Percentiles rank a stretch among this genome's conserved stretches.
phyloP scores from a whole-genome alignment of 2,113 vertebrate genomes.

The Trinectes maculatus region DNA sequence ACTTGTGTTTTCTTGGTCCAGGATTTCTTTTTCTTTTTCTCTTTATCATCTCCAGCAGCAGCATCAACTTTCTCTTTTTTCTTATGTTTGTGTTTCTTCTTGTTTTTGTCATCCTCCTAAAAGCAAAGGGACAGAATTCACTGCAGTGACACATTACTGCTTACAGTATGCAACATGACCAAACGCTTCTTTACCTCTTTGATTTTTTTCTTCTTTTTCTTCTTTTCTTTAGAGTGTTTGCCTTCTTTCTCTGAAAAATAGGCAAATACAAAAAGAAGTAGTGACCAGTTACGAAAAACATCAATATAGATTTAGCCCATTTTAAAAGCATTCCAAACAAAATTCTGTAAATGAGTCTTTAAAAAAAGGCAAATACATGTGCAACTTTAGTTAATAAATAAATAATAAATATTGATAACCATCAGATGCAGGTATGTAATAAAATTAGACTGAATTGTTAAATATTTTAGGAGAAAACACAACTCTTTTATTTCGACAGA shows the following conservation, averaged over 20 bases:
- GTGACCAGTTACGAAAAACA: not conserved
- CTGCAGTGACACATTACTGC: not conserved
- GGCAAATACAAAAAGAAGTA: not conserved
- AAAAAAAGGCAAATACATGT: not conserved
- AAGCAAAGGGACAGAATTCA: not conserved
- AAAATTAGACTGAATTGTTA: too few species aligned
- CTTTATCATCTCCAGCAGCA: constrained; percentile 74
- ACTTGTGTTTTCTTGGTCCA: constrained; percentile 83
- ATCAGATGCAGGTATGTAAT: too few species aligned
- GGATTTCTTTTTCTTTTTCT: constrained; percentile 84
- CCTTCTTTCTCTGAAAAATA: constrained; percentile 84
- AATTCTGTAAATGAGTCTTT: too few species aligned
- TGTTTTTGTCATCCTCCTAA: constrained; percentile 92
- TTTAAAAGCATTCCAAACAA: too few species aligned
- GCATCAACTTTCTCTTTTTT: constrained; percentile 88
- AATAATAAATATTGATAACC: not conserved
- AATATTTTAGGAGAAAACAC: too few species aligned
- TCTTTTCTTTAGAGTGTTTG: constrained; percentile 87
- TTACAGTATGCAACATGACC: not conserved
- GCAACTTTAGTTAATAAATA: not conserved
- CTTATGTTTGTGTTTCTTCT: constrained; percentile 89
- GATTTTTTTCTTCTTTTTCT: constrained; percentile 93
- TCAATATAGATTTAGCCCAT: not conserved
- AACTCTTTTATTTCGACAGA: too few species aligned
- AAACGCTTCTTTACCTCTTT: constrained; percentile 85